Percentiles rank a stretch among this genome's conserved stretches.
Evolutionary conservation across 2,888 invertebrate species (phyloP).

Genomic region (Ischnus inquisitorius): DNA sequence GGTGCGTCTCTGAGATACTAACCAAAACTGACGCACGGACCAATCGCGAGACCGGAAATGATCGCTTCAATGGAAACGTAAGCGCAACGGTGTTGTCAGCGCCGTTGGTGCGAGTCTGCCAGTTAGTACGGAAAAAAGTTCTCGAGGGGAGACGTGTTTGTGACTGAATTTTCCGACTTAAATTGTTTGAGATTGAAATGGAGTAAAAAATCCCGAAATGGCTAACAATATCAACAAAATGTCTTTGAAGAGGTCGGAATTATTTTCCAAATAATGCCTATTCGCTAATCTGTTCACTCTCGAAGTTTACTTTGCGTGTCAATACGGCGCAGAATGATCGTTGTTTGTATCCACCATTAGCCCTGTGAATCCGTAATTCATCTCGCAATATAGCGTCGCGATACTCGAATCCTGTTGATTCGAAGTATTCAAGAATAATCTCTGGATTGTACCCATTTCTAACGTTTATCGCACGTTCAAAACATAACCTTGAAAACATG

Average conservation of each 20-base stretch:
- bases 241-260: constrained; percentile 71
- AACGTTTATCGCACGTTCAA: background rate
- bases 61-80: too few species aligned
- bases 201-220: constrained; percentile 28
- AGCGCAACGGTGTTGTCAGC: too few species aligned
- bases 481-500: background rate
- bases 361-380: background rate
- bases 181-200: background rate
- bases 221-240: constrained; percentile 69
- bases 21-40: too few species aligned
- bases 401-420: background rate
- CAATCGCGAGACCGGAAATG: too few species aligned
- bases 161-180: background rate
- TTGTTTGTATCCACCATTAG: background rate
- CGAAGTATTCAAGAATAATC: background rate
- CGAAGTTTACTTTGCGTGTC: background rate
- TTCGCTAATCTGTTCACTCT: background rate
- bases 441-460: background rate
- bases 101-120: too few species aligned
- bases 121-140: background rate
- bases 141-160: background rate
- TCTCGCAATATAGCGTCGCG: background rate
- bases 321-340: background rate
- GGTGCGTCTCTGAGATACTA: background rate
- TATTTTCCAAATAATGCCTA: background rate